Conservation (phyloP, 2,797 vertebrate genomes). For the Sarcoramphus papa region DNA sequence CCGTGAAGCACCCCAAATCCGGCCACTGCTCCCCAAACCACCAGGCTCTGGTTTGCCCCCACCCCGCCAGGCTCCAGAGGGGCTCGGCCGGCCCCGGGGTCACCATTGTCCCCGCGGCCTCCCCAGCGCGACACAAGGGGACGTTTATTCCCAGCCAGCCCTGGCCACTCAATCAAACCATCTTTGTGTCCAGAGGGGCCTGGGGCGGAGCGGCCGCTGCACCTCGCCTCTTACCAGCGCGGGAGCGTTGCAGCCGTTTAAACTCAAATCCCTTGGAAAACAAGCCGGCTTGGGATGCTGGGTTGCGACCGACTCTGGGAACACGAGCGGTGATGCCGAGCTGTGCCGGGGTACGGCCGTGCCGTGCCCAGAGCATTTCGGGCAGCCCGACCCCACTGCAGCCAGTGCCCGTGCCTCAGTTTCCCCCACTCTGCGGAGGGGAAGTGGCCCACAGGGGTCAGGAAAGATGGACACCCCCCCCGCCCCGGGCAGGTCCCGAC, state of each 20-base stretch:
- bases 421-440: background rate
- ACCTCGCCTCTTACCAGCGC: background rate
- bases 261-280: background rate
- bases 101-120: conserved; percentile 51
- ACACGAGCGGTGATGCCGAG: accelerated
- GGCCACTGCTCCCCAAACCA: background rate
- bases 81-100: conserved; percentile 8
- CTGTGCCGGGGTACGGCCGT: accelerated
- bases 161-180: conserved; percentile 50
- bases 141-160: conserved; percentile 50
- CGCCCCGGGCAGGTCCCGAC: no score
- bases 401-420: background rate
- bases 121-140: conserved; percentile 44
- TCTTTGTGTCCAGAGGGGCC: conserved; percentile 52
- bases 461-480: background rate
- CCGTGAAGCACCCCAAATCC: background rate
- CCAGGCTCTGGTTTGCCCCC: background rate
- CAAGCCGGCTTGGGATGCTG: background rate
- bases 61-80: background rate
- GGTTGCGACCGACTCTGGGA: accelerated
- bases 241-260: background rate
- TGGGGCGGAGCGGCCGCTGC: conserved; percentile 22
- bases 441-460: accelerated
- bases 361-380: accelerated
- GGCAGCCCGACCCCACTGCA: background rate